Evolutionary conservation across 2,888 invertebrate genomes (phyloP), one percentile per base, ranked within the genome.

Genomic region (Xylophagus ater): DNA sequence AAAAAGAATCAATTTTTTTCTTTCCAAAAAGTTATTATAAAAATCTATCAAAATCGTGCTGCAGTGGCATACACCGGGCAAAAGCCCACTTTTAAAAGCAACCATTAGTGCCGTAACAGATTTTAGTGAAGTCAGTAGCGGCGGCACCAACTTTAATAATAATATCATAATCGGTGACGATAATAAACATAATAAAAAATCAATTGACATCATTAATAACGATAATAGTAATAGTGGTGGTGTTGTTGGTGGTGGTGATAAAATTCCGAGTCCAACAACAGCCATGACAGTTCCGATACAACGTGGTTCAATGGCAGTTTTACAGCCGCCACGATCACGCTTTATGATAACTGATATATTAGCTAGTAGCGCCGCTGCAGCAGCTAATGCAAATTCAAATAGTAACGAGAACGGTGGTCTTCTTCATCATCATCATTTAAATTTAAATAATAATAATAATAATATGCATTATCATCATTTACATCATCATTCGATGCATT

Each of bases 301-400:
- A 51, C 54, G 54, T 52, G 60, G 58, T 45, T 58, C 60, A 49
- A 71, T 71, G 71, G 71, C 70, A 63, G 71, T 71, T 62, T 70
- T 73, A 58, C 75, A 72, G 60, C 74, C 78, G 49, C 76, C 78
- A 35, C 72, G 85, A 52, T 84, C 86, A 45, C 69, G 86, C 49
- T 88, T 88, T 68, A 87, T 88, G 85, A 88, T 88, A 68, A 87
- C 85, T 52, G 88, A 88, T 63, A 88, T 88, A 55, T 70, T 88
- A 50, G 77, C 76, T 36, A 74, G 74, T 35, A 70, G 70, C 38
- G 65, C 64, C 10, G 65, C 62, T 49, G 55, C 75, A 65, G 59
- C 55, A 4, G 57, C 59, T 3, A 25, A 49, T 21, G 32, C 34
- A 10, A 32, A 32, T 21, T 37, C 40, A 12, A 37, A 23, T 44